Conservation (phyloP, 2,797 vertebrate genomes). For the Cottoperca gobio region DNA sequence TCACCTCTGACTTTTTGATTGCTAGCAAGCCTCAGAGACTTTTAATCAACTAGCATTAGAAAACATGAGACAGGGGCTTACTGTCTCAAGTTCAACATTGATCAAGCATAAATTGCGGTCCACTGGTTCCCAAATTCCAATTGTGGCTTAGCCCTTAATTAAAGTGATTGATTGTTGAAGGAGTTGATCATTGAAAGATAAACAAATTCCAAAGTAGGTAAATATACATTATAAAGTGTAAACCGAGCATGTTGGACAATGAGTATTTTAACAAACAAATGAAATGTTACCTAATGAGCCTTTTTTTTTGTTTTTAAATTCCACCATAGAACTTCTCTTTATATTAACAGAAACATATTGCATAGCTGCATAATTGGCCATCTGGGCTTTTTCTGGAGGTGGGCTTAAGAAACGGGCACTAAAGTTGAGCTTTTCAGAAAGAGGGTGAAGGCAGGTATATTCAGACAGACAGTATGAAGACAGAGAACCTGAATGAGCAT, state of each 20-base stretch:
- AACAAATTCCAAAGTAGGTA: slow-evolving; percentile 6
- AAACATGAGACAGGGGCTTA: background rate
- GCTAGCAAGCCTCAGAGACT: background rate
- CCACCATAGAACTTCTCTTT: background rate
- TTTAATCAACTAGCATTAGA: background rate
- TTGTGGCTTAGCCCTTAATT: slow-evolving; percentile 28
- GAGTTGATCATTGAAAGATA: slow-evolving; percentile 9
- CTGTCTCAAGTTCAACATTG: background rate
- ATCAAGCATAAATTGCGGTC: slow-evolving; percentile 16
- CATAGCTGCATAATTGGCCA: background rate
- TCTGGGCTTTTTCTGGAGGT: too few species aligned
- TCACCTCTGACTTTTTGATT: background rate
- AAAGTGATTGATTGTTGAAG: slow-evolving; percentile 17
- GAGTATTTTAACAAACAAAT: background rate
- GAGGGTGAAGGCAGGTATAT: too few species aligned
- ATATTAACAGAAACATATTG: background rate
- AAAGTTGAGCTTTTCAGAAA: too few species aligned
- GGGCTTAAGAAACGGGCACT: too few species aligned
- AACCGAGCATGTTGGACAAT: background rate
- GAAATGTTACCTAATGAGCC: background rate
- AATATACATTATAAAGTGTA: background rate
- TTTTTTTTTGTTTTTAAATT: background rate
- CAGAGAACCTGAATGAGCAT: too few species aligned
- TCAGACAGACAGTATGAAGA: too few species aligned
- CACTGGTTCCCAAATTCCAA: background rate